Evolutionary conservation across 2,888 invertebrate genomes (phyloP).

Genomic region (Elysia crispata): DNA sequence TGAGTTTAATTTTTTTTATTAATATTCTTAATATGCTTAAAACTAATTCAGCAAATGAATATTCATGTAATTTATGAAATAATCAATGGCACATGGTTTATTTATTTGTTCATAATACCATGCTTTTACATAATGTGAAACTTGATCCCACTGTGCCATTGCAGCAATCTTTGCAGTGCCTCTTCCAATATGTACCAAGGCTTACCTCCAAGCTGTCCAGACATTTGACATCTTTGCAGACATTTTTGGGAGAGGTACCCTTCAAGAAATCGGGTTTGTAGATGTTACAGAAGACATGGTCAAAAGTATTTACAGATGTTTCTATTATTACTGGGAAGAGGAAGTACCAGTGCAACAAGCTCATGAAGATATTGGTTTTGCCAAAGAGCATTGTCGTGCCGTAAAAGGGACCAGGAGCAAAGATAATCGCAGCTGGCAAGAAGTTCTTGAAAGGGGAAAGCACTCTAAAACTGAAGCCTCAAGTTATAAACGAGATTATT

Average conservation of each 20-base stretch:
- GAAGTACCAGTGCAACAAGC: not conserved
- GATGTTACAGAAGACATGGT: conserved; percentile 41
- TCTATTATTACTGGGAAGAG: not conserved
- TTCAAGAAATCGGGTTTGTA: conserved; percentile 41
- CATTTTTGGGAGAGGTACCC: not conserved
- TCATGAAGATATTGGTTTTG: conserved; percentile 26
- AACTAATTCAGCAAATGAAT: too few species aligned
- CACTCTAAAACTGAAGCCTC: too few species aligned
- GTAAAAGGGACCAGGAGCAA: not conserved
- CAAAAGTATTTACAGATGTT: conserved; percentile 15
- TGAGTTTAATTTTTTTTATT: too few species aligned
- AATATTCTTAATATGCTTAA: too few species aligned
- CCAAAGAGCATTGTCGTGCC: not conserved
- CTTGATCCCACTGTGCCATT: too few species aligned
- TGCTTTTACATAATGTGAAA: too few species aligned
- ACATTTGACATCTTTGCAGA: conserved; percentile 27
- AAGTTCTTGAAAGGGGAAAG: too few species aligned
- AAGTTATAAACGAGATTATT: too few species aligned
- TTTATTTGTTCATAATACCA: too few species aligned
- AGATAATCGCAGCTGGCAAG: too few species aligned
- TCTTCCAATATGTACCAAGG: conserved; percentile 29
- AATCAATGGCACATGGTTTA: too few species aligned
- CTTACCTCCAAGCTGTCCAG: conserved; percentile 39
- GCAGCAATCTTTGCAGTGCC: conserved; percentile 46
- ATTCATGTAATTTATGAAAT: too few species aligned